These are phyloP conservation scores for Caenorhabditis panamensis DNA, from an alignment of 2,888 invertebrate genomes.

Conservation along the genomic window DNA sequence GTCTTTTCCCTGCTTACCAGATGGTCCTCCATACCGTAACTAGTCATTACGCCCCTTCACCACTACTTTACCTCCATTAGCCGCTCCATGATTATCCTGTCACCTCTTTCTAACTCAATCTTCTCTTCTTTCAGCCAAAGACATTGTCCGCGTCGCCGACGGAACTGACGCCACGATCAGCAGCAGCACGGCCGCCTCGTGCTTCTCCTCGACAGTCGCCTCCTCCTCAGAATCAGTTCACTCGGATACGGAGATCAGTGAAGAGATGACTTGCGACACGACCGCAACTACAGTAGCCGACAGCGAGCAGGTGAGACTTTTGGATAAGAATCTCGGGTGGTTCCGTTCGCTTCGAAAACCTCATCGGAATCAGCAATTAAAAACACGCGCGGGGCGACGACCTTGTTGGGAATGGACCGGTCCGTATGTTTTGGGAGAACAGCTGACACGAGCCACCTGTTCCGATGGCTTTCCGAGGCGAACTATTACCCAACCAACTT, in stretches of 20 bases:
- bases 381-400: background rate
- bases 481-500: conserved; percentile 47
- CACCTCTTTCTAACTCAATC: background rate
- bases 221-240: conserved; percentile 34
- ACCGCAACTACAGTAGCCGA: background rate
- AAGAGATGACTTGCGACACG: conserved; percentile 51
- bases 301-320: conserved; percentile 42
- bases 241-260: conserved; percentile 15
- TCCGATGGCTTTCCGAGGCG: conserved; percentile 6
- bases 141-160: conserved; percentile 63
- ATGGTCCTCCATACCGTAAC: conserved; percentile 12
- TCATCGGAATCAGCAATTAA: conserved; percentile 19
- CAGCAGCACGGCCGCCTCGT: background rate
- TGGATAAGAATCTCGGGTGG: conserved; percentile 20
- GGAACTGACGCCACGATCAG: background rate
- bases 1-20: conserved; percentile 5
- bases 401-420: conserved; percentile 8
- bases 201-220: background rate
- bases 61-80: conserved; percentile 13
- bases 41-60: background rate
- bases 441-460: conserved; percentile 51
- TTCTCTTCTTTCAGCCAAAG: conserved; percentile 60
- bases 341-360: conserved; percentile 5
- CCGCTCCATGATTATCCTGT: conserved; percentile 12
- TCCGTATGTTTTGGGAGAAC: conserved; percentile 2